Evolutionary conservation across 2,888 invertebrate species (phyloP).

Genomic region (Fragum fragum): DNA sequence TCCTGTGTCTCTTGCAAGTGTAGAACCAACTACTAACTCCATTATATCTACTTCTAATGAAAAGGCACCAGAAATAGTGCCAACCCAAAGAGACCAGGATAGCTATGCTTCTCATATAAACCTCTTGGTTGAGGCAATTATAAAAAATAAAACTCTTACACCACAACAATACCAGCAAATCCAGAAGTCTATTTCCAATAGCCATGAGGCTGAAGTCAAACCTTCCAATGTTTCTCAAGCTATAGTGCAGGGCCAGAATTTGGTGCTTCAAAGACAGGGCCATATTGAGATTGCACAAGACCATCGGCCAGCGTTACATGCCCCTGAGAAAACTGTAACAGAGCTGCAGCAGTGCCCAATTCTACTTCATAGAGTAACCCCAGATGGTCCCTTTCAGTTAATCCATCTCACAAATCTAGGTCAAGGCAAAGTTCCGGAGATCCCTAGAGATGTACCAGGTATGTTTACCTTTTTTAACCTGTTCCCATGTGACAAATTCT

Average conservation of each 20-base stretch:
- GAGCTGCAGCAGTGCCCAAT: constrained; percentile 40
- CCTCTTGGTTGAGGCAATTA: constrained; percentile 15
- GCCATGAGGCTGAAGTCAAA: neutral
- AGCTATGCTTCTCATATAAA: constrained; percentile 11
- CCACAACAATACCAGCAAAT: constrained; percentile 23
- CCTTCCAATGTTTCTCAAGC: neutral
- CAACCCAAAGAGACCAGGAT: constrained; percentile 1
- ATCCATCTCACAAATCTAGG: constrained; percentile 42
- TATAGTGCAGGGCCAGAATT: neutral
- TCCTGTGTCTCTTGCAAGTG: neutral
- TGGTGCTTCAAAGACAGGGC: neutral
- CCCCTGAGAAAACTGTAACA: neutral
- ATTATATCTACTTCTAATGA: neutral
- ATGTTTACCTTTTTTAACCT: too few relatives aligned
- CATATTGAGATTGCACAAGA: neutral
- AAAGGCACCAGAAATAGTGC: neutral
- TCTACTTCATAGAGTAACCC: constrained; percentile 38
- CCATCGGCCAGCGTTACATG: neutral
- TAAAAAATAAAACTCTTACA: constrained; percentile 7
- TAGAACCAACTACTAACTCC: neutral
- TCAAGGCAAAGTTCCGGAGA: neutral
- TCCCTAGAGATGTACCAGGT: neutral
- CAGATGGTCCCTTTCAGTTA: constrained; percentile 42
- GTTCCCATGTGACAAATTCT: too few relatives aligned
- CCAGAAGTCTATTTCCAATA: constrained; percentile 6